phyloP scores from a whole-genome alignment of 2,113 vertebrate species.

The Passer domesticus region DNA sequence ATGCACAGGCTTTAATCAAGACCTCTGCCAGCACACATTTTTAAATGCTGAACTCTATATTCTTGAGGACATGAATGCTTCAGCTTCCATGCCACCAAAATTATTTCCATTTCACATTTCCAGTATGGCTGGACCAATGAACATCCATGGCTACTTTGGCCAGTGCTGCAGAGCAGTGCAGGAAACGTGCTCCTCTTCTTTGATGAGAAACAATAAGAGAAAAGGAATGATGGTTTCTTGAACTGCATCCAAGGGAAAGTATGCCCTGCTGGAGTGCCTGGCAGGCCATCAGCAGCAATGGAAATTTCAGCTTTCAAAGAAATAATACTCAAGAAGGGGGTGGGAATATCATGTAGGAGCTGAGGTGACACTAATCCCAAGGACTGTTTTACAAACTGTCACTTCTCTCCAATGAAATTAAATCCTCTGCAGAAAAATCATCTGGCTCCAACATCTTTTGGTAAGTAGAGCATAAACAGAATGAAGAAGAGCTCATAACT shows the following conservation, averaged over 20 bases:
- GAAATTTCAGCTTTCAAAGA: constrained; percentile 69
- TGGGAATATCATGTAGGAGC: neutral
- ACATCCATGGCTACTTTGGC: neutral
- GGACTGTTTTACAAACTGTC: neutral
- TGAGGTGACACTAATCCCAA: neutral
- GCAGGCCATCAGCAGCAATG: constrained; percentile 58
- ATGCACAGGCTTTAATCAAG: neutral
- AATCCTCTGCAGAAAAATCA: constrained; percentile 16
- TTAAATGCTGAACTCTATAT: neutral
- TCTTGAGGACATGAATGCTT: neutral
- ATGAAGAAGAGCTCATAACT: neutral
- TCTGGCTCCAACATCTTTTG: neutral
- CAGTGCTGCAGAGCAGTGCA: neutral
- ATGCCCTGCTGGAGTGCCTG: constrained; percentile 62
- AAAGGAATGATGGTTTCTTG: constrained; percentile 61
- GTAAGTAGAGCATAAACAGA: neutral
- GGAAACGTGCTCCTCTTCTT: constrained; percentile 40
- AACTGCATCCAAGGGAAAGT: constrained; percentile 68
- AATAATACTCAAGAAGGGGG: neutral
- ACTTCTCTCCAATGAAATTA: constrained; percentile 8
- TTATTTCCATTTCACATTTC: constrained; percentile 15
- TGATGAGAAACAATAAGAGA: constrained; percentile 50
- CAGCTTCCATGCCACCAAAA: neutral
- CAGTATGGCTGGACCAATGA: neutral
- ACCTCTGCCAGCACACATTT: neutral